phyloP scores from a whole-genome alignment of 1,140 invertebrate genomes.

The Drosophila serrata region DNA sequence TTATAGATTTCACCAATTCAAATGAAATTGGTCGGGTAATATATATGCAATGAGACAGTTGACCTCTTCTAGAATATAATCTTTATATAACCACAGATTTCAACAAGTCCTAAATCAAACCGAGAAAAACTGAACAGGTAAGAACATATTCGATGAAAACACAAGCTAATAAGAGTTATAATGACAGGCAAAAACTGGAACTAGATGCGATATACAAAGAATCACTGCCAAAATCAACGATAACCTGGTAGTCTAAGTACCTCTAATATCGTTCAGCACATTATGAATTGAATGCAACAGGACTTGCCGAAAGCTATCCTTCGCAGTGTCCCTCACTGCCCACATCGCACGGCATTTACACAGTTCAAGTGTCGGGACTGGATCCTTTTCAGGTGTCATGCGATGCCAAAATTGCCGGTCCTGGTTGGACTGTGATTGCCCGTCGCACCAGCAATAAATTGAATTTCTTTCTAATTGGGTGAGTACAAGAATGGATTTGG shows the following conservation, averaged over 20 bases:
- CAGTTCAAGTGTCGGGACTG: slow-evolving; percentile 7
- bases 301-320: neutral
- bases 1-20: neutral
- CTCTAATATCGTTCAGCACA: neutral
- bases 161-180: neutral
- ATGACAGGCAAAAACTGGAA: neutral
- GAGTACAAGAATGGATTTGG: slow-evolving; percentile 11
- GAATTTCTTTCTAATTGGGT: slow-evolving; percentile 12
- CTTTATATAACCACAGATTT: neutral
- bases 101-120: neutral
- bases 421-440: slow-evolving; percentile 8
- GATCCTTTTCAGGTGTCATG: slow-evolving; percentile 14
- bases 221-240: neutral
- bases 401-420: slow-evolving; percentile 8
- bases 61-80: too few relatives aligned
- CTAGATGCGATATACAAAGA: neutral
- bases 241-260: neutral
- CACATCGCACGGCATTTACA: slow-evolving; percentile 8
- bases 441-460: slow-evolving; percentile 13
- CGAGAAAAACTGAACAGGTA: neutral
- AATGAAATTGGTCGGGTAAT: neutral
- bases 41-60: neutral
- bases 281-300: slow-evolving; percentile 6
- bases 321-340: neutral
- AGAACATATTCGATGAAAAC: neutral